These are phyloP conservation scores for Xenopus tropicalis DNA, from an alignment of 2,113 vertebrate genomes.

Conservation along the genomic window UCB_Xtro_10.0 CM004443.2:50767001-50767500, in stretches of 20 bases:
- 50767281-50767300: slow-evolving; percentile 31
- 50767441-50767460: too few species aligned
- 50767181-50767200: slow-evolving; percentile 59
- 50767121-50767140: slow-evolving; percentile 68
- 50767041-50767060: slow-evolving; percentile 54
- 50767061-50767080: slow-evolving; percentile 62
- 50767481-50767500: too few species aligned
- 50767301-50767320: neutral
- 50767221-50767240: slow-evolving; percentile 47
- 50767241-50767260: slow-evolving; percentile 48
- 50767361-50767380: slow-evolving; percentile 11
- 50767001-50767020: slow-evolving; percentile 62
- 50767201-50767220: slow-evolving; percentile 48
- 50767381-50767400: neutral
- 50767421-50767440: neutral
- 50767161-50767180: slow-evolving; percentile 61
- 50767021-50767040: slow-evolving; percentile 60
- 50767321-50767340: neutral
- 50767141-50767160: slow-evolving; percentile 68
- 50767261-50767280: slow-evolving; percentile 14
- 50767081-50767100: slow-evolving; percentile 64
- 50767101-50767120: slow-evolving; percentile 69
- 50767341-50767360: neutral
- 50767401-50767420: slow-evolving; percentile 2
- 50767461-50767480: too few species aligned